Evolutionary conservation across 2,113 vertebrate genomes (phyloP), one percentile per base, ranked within the genome.

Genomic region (Lasiurus cinereus): DNA sequence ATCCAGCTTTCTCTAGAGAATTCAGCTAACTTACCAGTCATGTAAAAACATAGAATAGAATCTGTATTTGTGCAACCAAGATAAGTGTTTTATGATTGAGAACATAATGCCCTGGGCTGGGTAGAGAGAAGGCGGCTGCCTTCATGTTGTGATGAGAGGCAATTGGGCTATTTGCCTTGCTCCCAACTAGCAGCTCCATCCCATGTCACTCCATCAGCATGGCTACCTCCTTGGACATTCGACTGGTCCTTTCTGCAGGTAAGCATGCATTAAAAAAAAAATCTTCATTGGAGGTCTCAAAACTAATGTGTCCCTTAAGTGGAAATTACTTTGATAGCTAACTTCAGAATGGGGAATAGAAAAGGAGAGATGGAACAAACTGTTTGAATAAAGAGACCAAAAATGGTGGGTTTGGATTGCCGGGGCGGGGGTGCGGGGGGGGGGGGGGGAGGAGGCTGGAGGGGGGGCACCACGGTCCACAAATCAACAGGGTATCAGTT

Each of bases 211-310:
- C 29, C 33, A 21, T 88, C 21, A 8, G 46, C 29, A 62, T 72
- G 29, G 1, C 43, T 78, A 36, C 31, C 52, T 83, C 50, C 3
- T 52, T n/a, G 62, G 69, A 67, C 59, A 36, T 62, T 33, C n/a
- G 31, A 22, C 39, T 43, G 15, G 62, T 10, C 7, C 80, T 73
- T 66, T 43, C 54, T 91, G 48, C 74, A 74, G 33, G 21, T 80
- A 43, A 90, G 27, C n/a, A 13, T 90, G 54, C 1, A 9, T 94
- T 70, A 62, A 66, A 86, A 90, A 79, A 69, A 88, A 69, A 59
- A 43, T 66, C 36, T 88, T 83, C 27, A 54, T 50, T 77, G 39
- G 33, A 19, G 16, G 15, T 31, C 43, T 52, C 21, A 8, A 54
- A 84, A 88, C 18, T 54, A 43, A 43, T 52, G 69, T 67, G 67